These are phyloP conservation scores for Clavelina lepadiformis DNA, from an alignment of 23 tunicate species.

Conservation along the genomic window DNA sequence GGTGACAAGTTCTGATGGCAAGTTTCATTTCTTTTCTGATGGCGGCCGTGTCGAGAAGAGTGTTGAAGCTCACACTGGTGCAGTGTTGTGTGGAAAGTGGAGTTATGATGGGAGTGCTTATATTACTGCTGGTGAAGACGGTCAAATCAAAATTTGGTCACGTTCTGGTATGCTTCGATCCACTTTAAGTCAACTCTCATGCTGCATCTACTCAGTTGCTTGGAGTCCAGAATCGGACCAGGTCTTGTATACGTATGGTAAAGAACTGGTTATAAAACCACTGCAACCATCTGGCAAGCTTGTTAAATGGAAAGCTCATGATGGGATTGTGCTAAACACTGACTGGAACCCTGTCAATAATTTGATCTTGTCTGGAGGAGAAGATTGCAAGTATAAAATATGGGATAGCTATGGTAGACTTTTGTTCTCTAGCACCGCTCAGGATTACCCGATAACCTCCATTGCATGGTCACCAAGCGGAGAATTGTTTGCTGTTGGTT, in stretches of 20 bases:
- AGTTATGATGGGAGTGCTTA: conserved; percentile 88
- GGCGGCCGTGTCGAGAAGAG: conserved; percentile 85
- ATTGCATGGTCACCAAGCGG: conserved; percentile 79
- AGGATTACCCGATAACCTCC: conserved; percentile 90
- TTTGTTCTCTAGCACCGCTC: conserved; percentile 49
- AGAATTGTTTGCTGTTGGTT: conserved; percentile 85
- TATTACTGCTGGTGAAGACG: conserved; percentile 93
- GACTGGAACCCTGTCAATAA: conserved; percentile 77
- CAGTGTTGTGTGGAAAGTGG: conserved; percentile 85
- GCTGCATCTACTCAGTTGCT: conserved; percentile 65
- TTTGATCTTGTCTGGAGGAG: conserved; percentile 89
- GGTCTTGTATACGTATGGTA: conserved; percentile 70
- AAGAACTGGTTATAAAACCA: conserved; percentile 75
- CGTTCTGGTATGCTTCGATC: conserved; percentile 90
- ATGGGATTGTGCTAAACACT: conserved; percentile 47
- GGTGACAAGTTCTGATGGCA: conserved; percentile 84
- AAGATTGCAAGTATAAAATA: conserved; percentile 94
- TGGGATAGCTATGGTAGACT: conserved; percentile 96
- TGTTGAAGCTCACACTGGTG: conserved; percentile 84
- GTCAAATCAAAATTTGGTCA: conserved; percentile 92
- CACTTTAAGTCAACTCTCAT: conserved; percentile 46
- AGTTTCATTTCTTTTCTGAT: conserved; percentile 49
- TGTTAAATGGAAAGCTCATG: conserved; percentile 94
- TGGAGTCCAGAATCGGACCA: conserved; percentile 95
- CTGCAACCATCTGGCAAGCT: conserved; percentile 79